Evolutionary conservation across 2,113 vertebrate species (phyloP).

Genomic region (Chitala chitala): DNA sequence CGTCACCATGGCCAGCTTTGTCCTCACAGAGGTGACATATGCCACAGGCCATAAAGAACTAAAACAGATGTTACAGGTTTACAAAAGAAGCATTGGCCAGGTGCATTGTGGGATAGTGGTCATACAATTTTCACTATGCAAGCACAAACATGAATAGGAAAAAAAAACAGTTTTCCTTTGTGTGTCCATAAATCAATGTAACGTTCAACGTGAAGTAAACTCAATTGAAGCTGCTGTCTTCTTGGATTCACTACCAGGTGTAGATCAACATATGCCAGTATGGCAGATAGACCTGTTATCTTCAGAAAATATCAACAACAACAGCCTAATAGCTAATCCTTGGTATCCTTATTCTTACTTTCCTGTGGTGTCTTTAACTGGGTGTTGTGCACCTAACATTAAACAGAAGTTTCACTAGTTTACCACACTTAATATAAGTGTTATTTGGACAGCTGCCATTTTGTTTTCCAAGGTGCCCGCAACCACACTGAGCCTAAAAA

Average conservation of each 20-base stretch:
- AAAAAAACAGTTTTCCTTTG: not conserved
- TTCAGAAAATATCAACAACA: too few species aligned
- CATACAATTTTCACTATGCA: conserved; percentile 32
- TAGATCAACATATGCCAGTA: conserved; percentile 1
- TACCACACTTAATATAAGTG: too few species aligned
- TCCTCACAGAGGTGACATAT: conserved; percentile 57
- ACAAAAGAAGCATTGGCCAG: conserved; percentile 53
- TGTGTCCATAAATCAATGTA: conserved; percentile 5
- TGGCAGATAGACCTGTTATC: too few species aligned
- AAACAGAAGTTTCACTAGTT: too few species aligned
- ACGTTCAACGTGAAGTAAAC: not conserved
- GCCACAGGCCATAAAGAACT: conserved; percentile 60
- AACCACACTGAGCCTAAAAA: conserved; percentile 49
- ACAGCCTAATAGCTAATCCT: too few species aligned
- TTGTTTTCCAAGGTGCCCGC: conserved; percentile 33
- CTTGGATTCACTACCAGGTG: conserved; percentile 5
- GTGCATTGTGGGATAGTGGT: conserved; percentile 46
- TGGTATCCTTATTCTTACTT: too few species aligned
- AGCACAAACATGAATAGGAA: not conserved
- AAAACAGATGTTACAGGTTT: conserved; percentile 64
- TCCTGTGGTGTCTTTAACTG: too few species aligned
- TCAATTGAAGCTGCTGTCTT: conserved; percentile 16
- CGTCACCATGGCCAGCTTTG: conserved; percentile 55
- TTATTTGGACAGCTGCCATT: too few species aligned
- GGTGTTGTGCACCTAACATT: too few species aligned